These are phyloP conservation scores for Chiroxiphia lanceolata DNA, from an alignment of 2,797 vertebrate genomes.

Conservation along the genomic window DNA sequence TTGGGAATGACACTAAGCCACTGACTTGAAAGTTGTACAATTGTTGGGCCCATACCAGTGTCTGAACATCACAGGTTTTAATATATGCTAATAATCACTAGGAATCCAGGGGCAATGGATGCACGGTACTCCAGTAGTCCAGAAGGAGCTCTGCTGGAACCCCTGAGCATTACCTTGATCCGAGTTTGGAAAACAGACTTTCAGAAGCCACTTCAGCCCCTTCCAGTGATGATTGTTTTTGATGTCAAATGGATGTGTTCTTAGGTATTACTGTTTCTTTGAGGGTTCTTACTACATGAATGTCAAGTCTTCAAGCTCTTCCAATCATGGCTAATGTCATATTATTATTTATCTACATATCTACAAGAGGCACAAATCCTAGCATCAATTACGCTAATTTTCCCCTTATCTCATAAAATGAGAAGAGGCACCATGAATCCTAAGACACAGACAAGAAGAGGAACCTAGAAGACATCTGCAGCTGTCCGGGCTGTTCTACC, in stretches of 20 bases:
- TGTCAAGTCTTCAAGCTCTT: not conserved
- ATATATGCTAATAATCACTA: not conserved
- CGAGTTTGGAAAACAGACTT: not conserved
- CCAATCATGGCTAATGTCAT: not conserved
- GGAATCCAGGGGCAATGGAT: not conserved
- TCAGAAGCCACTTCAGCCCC: not conserved
- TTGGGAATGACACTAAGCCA: not conserved
- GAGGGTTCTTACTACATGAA: not conserved
- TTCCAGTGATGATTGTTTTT: accelerated
- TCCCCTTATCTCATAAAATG: not conserved
- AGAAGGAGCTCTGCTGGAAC: not conserved
- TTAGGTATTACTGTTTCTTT: not conserved
- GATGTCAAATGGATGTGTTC: not conserved
- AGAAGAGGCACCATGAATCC: not conserved
- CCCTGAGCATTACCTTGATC: not conserved
- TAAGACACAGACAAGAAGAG: not conserved
- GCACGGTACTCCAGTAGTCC: not conserved
- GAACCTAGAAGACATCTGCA: not conserved
- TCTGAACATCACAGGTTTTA: not conserved
- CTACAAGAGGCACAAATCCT: not conserved
- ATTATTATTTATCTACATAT: not conserved
- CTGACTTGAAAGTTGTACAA: not conserved
- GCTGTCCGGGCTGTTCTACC: not conserved
- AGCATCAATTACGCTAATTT: not conserved
- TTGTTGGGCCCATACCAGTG: not conserved